These are phyloP conservation scores for Anguilla anguilla DNA, from an alignment of 2,797 vertebrate genomes.

Conservation along the genomic window DNA sequence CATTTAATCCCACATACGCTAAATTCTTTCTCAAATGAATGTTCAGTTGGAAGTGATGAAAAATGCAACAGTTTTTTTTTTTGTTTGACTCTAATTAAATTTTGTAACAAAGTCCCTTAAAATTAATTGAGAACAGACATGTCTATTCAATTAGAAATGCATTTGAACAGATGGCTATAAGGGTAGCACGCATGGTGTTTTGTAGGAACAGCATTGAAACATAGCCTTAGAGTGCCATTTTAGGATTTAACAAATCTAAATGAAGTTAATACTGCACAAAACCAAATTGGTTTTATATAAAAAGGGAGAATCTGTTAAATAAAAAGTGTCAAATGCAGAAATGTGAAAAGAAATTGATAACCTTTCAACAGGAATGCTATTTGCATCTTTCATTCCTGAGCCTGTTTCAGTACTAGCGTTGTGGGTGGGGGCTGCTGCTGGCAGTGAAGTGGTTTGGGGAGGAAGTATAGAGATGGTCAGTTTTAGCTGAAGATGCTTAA, in stretches of 20 bases:
- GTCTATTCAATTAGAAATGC: background rate
- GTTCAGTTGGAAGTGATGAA: background rate
- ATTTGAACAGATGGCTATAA: background rate
- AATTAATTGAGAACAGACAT: background rate
- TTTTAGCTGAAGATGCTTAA: background rate
- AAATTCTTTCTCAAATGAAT: background rate
- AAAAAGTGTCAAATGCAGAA: background rate
- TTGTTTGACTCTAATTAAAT: background rate
- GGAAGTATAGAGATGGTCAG: conserved; percentile 1
- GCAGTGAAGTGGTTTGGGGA: background rate
- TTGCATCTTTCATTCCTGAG: conserved; percentile 22
- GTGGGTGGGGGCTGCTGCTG: conserved; percentile 21
- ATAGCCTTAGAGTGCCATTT: background rate
- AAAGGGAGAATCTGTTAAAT: background rate
- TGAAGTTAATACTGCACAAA: background rate
- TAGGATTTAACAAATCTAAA: background rate
- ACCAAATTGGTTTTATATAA: background rate
- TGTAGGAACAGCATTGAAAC: background rate
- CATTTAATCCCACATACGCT: background rate
- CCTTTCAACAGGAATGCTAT: conserved; percentile 9
- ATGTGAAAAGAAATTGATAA: conserved; percentile 20
- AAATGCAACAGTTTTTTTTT: background rate
- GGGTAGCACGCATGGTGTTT: background rate
- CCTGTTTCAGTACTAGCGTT: background rate
- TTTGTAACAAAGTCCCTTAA: background rate